Evolutionary conservation across 2,888 invertebrate species (phyloP).

Genomic region (Slavum lentiscoides): DNA sequence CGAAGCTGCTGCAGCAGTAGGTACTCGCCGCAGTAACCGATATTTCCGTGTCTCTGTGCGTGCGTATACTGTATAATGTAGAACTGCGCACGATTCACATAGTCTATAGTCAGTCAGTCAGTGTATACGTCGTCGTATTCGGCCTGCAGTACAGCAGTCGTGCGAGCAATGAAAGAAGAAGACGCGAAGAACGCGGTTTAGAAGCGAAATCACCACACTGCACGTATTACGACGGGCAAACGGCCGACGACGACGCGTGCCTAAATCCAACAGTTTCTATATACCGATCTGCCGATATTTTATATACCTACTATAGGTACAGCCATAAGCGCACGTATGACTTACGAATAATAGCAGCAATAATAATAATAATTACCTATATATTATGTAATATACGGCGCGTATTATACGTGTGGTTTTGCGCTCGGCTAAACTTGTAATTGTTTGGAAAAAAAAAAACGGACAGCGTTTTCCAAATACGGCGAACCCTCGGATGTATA

Average conservation of each 20-base stretch:
- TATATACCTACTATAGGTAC: too few species aligned
- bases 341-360: too few species aligned
- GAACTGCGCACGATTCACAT: background rate
- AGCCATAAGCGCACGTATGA: too few species aligned
- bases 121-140: background rate
- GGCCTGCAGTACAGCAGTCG: too few species aligned
- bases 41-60: background rate
- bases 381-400: too few species aligned
- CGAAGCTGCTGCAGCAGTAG: background rate
- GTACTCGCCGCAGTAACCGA: background rate
- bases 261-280: conserved; percentile 17
- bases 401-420: background rate
- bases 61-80: background rate
- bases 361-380: too few species aligned
- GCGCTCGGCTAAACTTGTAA: background rate
- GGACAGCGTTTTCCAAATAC: conserved; percentile 2
- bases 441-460: background rate
- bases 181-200: background rate
- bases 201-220: conserved; percentile 34
- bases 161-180: background rate
- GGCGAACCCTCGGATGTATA: background rate
- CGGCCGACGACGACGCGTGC: conserved; percentile 20
- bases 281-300: background rate
- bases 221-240: background rate
- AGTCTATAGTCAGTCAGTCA: background rate